phyloP scores from a whole-genome alignment of 2,888 invertebrate genomes.

The Sinhomidia bicolor region DNA sequence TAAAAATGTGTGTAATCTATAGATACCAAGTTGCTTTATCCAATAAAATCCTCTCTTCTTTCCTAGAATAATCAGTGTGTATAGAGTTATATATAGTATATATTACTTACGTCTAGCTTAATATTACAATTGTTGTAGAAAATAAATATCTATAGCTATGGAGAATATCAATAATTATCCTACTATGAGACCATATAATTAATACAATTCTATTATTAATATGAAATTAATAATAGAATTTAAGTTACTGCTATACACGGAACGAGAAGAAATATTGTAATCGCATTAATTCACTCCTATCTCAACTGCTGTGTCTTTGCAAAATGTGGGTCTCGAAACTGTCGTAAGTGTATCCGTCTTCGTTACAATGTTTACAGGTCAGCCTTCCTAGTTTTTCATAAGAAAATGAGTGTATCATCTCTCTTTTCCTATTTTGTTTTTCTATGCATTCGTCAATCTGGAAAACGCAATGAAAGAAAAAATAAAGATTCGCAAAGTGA shows the following conservation, averaged over 20 bases:
- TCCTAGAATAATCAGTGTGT: too few species aligned
- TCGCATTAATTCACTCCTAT: background rate
- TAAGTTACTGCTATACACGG: background rate
- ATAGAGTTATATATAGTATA: background rate
- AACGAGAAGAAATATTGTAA: conserved; percentile 24
- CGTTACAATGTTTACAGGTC: conserved; percentile 52
- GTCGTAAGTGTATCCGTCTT: conserved; percentile 62
- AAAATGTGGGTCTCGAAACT: conserved; percentile 63
- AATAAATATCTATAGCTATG: background rate
- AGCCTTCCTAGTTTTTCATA: conserved; percentile 56
- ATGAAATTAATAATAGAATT: too few species aligned
- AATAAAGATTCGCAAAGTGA: too few species aligned
- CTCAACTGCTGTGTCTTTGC: conserved; percentile 58
- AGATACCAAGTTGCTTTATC: too few species aligned
- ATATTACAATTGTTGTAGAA: background rate
- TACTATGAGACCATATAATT: conserved; percentile 48
- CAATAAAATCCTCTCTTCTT: too few species aligned
- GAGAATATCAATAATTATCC: background rate
- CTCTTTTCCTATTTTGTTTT: conserved; percentile 59
- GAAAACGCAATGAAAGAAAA: too few species aligned
- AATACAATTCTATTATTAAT: too few species aligned
- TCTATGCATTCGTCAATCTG: conserved; percentile 73
- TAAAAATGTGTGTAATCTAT: too few species aligned
- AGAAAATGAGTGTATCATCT: conserved; percentile 57
- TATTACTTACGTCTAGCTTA: background rate